Base-by-base conservation (phyloP, 2,888 invertebrate species). In the Hydropsyche betteni region DNA sequence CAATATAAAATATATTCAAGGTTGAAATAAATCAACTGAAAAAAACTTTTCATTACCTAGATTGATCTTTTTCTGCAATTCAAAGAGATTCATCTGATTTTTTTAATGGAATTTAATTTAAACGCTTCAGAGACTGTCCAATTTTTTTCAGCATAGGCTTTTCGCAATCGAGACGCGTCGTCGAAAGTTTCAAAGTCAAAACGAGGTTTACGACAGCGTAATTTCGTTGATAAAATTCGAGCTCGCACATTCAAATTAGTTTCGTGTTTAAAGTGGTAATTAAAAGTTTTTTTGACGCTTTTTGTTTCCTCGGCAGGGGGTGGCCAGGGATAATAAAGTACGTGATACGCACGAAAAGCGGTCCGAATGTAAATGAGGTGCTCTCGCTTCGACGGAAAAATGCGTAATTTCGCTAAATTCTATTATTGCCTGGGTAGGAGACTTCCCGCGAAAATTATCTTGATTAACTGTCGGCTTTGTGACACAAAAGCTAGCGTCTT, bases 331-430 rank as follows among this genome's bases (percentile, higher is more conserved):
- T 58, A 58, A 58, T 58, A 58, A 58, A 58, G 58, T 58, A 58
- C 58, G 58, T 58, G 58, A 58, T 58, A 58, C 58, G 58, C 58
- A 58, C 58, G 58, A 58, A 58, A 58, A 58, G 58, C 58, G 16
- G 16, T 24, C 58, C 14, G 16, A 24, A 58, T 58, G 58, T 24
- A 58, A 58, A 58, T 58, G 58, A 58, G 24, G 5, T 16, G n/a
- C 58, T 24, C 24, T 64, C 8, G 64, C 64, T 55, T 14, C 55
- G 55, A 55, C 6, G 55, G 16, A 55, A 44, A 44, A 55, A 55
- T n/a, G 8, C n/a, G 55, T 55, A 55, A 55, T 64, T 64, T 64
- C 10, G 44, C 44, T 44, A 44, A 44, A 33, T 64, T 36, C 36
- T 10, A 36, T 36, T 34, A 24, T 36, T 64, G 64, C 34, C n/a